Evolutionary conservation across 2,888 invertebrate genomes (phyloP).

Genomic region (Apamea monoglypha): DNA sequence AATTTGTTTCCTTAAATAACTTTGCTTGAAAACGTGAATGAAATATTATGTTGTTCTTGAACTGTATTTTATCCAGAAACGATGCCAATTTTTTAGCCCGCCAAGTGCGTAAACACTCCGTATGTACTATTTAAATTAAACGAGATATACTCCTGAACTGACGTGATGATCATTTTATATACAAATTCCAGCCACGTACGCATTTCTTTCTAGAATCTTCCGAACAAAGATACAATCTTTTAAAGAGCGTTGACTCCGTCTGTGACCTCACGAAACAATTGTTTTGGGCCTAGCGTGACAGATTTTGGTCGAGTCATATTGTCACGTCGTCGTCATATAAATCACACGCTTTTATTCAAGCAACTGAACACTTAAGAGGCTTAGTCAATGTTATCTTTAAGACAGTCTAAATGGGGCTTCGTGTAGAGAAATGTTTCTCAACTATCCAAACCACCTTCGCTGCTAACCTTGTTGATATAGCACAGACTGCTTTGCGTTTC

Average conservation of each 20-base stretch:
- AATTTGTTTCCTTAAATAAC: slow-evolving; percentile 59
- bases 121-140: slow-evolving; percentile 69
- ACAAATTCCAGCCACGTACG: slow-evolving; percentile 73
- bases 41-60: slow-evolving; percentile 64
- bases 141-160: slow-evolving; percentile 55
- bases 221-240: slow-evolving; percentile 73
- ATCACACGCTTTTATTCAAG: slow-evolving; percentile 68
- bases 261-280: slow-evolving; percentile 73
- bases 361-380: slow-evolving; percentile 55
- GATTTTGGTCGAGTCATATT: slow-evolving; percentile 71
- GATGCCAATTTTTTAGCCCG: slow-evolving; percentile 73
- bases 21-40: slow-evolving; percentile 61
- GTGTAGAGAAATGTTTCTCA: slow-evolving; percentile 81
- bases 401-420: slow-evolving; percentile 68
- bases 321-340: slow-evolving; percentile 74
- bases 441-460: slow-evolving; percentile 84
- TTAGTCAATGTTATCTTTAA: slow-evolving; percentile 58
- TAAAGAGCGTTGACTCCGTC: slow-evolving; percentile 72
- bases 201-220: slow-evolving; percentile 74
- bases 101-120: slow-evolving; percentile 69
- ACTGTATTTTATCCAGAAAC: slow-evolving; percentile 63
- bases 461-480: slow-evolving; percentile 82
- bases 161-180: slow-evolving; percentile 66
- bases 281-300: slow-evolving; percentile 76
- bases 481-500: slow-evolving; percentile 77